Conservation (phyloP, 2,113 vertebrate genomes). For the Bos javanicus region DNA sequence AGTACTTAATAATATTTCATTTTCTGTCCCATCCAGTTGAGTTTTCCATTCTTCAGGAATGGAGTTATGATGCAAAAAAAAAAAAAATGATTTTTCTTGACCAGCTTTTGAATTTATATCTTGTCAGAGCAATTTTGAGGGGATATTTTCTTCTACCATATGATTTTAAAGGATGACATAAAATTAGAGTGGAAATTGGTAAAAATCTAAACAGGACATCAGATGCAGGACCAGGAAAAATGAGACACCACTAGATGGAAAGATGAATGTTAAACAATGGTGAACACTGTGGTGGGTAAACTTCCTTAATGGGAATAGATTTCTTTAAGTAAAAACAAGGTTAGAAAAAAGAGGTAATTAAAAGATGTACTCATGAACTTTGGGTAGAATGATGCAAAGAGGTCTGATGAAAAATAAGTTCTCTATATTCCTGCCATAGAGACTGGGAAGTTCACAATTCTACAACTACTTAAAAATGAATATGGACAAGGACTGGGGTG, state of each 20-base stretch:
- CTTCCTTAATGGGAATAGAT: neutral
- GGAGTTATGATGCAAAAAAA: neutral
- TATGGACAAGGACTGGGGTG: neutral
- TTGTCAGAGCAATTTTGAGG: neutral
- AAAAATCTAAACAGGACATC: neutral
- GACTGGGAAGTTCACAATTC: neutral
- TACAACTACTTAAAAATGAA: neutral
- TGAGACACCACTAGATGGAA: neutral
- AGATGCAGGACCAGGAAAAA: neutral
- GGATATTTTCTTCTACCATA: neutral
- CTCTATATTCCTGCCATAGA: neutral
- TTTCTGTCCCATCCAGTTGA: neutral
- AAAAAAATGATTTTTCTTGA: neutral
- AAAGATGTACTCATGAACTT: neutral
- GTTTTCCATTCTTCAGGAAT: neutral
- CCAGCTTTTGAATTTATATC: neutral
- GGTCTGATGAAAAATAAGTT: neutral
- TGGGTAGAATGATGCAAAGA: neutral
- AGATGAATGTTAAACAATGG: neutral
- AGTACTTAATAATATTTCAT: neutral
- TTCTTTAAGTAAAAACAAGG: neutral
- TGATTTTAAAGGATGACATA: neutral
- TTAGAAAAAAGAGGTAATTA: neutral
- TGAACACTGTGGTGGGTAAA: neutral
- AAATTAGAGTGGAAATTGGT: neutral